phyloP scores from a whole-genome alignment of 2,888 invertebrate species.

The Orthosia gothica region DNA sequence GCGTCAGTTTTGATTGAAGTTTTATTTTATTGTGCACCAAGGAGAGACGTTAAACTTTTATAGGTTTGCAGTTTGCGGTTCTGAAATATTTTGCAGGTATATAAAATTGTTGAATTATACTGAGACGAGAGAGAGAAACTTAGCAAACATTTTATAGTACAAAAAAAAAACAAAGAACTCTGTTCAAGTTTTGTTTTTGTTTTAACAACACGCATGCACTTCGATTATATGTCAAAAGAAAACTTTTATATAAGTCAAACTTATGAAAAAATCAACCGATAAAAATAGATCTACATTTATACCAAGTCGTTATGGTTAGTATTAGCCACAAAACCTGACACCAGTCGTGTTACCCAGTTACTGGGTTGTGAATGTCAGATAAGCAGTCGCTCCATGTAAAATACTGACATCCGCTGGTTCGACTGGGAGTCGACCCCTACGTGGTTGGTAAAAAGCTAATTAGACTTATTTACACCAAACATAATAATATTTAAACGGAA shows the following conservation, averaged over 20 bases:
- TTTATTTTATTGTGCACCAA: constrained; percentile 23
- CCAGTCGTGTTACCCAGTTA: too few species aligned
- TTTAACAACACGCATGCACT: too few species aligned
- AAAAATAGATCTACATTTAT: neutral
- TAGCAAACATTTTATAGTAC: neutral
- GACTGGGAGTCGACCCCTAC: too few species aligned
- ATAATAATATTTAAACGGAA: neutral
- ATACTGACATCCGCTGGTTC: too few species aligned
- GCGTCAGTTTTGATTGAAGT: constrained; percentile 27
- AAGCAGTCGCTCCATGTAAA: too few species aligned
- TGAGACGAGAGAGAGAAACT: neutral
- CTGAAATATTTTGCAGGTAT: neutral
- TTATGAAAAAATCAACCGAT: neutral
- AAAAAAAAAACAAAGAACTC: fast-evolving
- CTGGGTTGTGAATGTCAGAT: too few species aligned
- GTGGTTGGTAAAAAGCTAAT: too few species aligned
- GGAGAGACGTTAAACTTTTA: constrained; percentile 14
- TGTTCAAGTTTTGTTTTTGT: too few species aligned
- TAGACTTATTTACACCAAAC: neutral
- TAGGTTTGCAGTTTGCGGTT: constrained; percentile 13
- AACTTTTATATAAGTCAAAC: neutral
- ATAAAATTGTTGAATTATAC: neutral
- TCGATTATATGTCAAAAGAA: too few species aligned
- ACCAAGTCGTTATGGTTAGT: too few species aligned
- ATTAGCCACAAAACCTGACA: too few species aligned